Evolutionary conservation across 2,888 invertebrate genomes (phyloP), one percentile per base, ranked within the genome.

Genomic region (Parochlus steinenii): DNA sequence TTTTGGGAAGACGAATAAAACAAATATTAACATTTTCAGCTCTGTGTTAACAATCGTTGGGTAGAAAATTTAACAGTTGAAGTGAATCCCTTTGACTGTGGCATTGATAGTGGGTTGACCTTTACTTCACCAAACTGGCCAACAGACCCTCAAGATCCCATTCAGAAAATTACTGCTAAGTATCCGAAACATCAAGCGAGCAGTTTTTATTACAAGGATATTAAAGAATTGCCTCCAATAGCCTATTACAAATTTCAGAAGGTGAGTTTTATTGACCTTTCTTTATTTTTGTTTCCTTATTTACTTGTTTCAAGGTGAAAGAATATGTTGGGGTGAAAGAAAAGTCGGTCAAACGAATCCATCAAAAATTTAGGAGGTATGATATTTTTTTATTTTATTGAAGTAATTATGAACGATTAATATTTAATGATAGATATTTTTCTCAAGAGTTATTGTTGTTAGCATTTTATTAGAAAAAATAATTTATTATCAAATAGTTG

Each of bases 91-190:
- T 61, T 87, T 47, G 92, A 92, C 58, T 90, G 87, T 10, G 92
- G 92, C 33, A 89, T 87, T 27, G 90, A 92, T 65, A 85, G 86
- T 58, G 92, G 92, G 4, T 83, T 90, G 63, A 90, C 90, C 34
- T 93, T 92, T 62, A 90, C 90, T 12, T 83, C 92, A n/a, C 89
- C 89, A 32, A 86, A 89, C 63, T 92, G 92, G 90, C 82, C 85
- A 34, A 86, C 87, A 14, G 77, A 81, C 32, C 90, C 90, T 3
- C 82, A 80, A 55, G 83, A 86, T 44, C 77, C 79, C 44, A 82
- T 89, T 45, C 81, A 82, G 61, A 71, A 79, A 49, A 86, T 93
- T 60, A 89, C 89, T 20, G 77, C 86, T 30, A 74, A 75, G 44
- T 81, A 79, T 56, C 92, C 90, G 7, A 76, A 79, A 39, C 90